Base-by-base conservation (phyloP, 1,140 invertebrate species). In the Drosophila teissieri region DNA sequence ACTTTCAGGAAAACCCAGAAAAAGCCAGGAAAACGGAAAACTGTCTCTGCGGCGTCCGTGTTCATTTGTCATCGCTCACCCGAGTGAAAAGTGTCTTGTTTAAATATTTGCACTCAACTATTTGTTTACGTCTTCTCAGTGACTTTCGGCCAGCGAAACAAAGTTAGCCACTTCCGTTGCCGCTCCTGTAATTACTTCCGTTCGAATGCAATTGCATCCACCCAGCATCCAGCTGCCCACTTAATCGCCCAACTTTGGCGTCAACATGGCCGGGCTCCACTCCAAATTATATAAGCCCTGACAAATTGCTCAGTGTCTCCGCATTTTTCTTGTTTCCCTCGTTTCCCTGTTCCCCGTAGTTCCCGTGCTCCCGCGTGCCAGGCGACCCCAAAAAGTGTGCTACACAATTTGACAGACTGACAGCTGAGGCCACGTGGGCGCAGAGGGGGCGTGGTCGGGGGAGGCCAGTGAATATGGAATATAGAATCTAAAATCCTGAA, bases 391-490 rank as follows among this genome's bases (percentile, higher is more conserved):
- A 70, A 70, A 70, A 70, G 65, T 48, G 14, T 40, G 67, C 67
- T 70, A 70, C 52, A 70, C 51, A 49, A 70, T 70, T 70, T 70
- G 67, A 70, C 65, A 70, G 65, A 70, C 64, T 70, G 64, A 70
- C 67, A 70, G 64, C 63, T 70, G 64, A 55, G 67, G 64, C 67
- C 67, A 36, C 36, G 46, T 44, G 58, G 58, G 37, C 15, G 15
- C 44, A 36, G n/a, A 53, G 14, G 10, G 34, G 36, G 19, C 51
- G 19, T 10, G 22, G 34, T 4, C 1, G 53, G 53, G 15, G 52
- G 6, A 15, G 27, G 22, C 10, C 49, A 60, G 27, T 11, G 37
- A 11, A 58, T 11, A 6, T n/a, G 7, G 1, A 14, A 10, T 11
- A 6, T n/a, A 11, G 1, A 14, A 10, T 17, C 3, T 27, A 40